Evolutionary conservation across 37 sponge, comb jelly and placozoan species (phyloP).

Genomic region (Agelas oroides): DNA sequence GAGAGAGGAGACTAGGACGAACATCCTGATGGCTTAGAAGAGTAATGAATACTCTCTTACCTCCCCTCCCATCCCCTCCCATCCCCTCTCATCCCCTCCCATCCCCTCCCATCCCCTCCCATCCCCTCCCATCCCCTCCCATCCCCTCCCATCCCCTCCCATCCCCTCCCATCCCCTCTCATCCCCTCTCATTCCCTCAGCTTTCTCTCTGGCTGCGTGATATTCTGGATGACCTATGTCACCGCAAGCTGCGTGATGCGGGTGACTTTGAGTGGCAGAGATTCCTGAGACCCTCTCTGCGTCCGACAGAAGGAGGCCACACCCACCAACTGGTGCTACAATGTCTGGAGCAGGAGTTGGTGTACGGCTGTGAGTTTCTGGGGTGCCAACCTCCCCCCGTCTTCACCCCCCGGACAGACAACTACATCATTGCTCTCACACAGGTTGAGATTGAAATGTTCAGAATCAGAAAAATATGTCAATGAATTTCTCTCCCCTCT

Average conservation of each 20-base stretch:
- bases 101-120: no score
- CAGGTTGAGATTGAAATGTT: no score
- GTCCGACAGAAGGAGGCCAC: not conserved
- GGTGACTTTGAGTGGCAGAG: constrained; percentile 93
- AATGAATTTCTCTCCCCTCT: no score
- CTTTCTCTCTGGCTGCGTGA: constrained; percentile 81
- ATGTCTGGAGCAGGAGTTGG: constrained; percentile 55
- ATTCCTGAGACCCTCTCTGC: constrained; percentile 60
- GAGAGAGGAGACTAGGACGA: no score
- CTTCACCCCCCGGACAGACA: constrained; percentile 59
- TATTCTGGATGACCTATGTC: constrained; percentile 79
- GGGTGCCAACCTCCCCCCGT: constrained; percentile 61
- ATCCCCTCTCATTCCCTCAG: constrained; percentile 19
- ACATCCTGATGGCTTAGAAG: no score
- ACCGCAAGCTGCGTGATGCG: constrained; percentile 68
- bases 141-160: no score
- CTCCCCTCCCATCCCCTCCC: no score
- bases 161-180: no score
- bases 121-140: no score
- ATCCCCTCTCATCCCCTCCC: no score
- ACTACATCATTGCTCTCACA: constrained; percentile 61
- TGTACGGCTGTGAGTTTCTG: constrained; percentile 72
- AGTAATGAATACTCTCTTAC: no score
- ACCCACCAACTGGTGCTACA: constrained; percentile 9
- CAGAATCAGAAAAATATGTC: no score